Base-by-base conservation (phyloP, 2,888 invertebrate genomes). In the Parnassius smintheus region DNA sequence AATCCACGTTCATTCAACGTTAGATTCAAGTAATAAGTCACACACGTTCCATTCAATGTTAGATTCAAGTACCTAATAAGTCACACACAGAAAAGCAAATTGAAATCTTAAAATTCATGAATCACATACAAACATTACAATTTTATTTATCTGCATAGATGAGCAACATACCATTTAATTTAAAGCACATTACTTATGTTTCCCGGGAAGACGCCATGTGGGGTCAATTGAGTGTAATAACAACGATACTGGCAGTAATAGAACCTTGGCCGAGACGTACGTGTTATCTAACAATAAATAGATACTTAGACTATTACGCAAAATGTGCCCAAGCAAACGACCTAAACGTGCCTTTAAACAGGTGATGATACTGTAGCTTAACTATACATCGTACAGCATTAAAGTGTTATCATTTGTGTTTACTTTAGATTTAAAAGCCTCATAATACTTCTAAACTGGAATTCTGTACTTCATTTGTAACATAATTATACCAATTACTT, bases 221-320 rank as follows among this genome's bases (percentile, higher is more conserved):
- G 42, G 48, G 64, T 68, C 68, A 74, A 74, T 74, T 72, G 70
- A 65, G 54, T 62, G 62, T 66, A 69, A 68, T 68, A 64, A 67
- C 66, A 60, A 58, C 58, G 59, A 62, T 53, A 59, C 58, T 61
- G 55, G 60, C 61, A 58, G 64, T 64, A 53, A 50, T 62, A 60
- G 65, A 68, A 68, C 70, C 71, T 74, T 74, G 72, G 67, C 65
- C 63, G 59, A 63, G 59, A 56, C 62, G 44, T 41, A 41, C 45
- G 22, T 46, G 64, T 64, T 64, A 64, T 64, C 64, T 64, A 64
- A 64, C 64, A 59, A 59, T 59, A 64, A 63, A 59, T 59, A 64
- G 59, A 59, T 64, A 59, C 56, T 59, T 59, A 49, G 44, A 13
- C 49, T 49, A 56, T 64, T 64, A 56, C 59, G 59, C 60, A 56